Evolutionary conservation across 2,113 vertebrate species (phyloP).

Genomic region (Plotosus lineatus): DNA sequence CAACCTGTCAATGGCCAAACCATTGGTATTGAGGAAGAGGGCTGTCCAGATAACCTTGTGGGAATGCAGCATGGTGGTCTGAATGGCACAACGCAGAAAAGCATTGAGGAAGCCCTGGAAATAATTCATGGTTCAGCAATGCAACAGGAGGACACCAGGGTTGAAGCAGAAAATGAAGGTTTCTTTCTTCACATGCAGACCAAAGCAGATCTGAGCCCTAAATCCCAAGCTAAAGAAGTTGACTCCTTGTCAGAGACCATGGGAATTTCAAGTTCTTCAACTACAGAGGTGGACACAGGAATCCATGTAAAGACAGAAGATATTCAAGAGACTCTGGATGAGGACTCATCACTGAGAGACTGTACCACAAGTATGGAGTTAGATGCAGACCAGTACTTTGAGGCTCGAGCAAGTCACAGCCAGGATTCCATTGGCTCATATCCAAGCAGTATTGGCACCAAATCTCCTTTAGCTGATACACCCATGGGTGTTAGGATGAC

Average conservation of each 20-base stretch:
- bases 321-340: constrained; percentile 89
- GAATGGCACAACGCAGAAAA: constrained; percentile 77
- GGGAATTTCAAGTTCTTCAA: constrained; percentile 81
- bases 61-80: constrained; percentile 58
- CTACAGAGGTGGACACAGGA: constrained; percentile 90
- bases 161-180: constrained; percentile 80
- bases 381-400: constrained; percentile 86
- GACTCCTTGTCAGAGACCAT: constrained; percentile 80
- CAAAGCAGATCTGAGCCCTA: constrained; percentile 69
- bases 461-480: constrained; percentile 82
- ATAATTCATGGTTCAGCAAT: constrained; percentile 87
- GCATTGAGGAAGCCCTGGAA: constrained; percentile 90
- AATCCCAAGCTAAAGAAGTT: constrained; percentile 60
- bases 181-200: constrained; percentile 91
- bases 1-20: constrained; percentile 86
- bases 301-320: constrained; percentile 93
- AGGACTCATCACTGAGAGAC: constrained; percentile 93
- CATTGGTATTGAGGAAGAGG: constrained; percentile 85
- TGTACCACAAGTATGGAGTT: constrained; percentile 94
- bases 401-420: constrained; percentile 64
- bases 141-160: constrained; percentile 62
- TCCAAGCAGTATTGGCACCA: constrained; percentile 81
- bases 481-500: constrained; percentile 87
- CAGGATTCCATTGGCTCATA: constrained; percentile 82
- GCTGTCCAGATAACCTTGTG: constrained; percentile 63